A percentile compares a stretch with the other conserved stretches of the same genome.
Evolutionary conservation across 2,797 vertebrate genomes (phyloP).

Genomic region (Limosa lapponica): DNA sequence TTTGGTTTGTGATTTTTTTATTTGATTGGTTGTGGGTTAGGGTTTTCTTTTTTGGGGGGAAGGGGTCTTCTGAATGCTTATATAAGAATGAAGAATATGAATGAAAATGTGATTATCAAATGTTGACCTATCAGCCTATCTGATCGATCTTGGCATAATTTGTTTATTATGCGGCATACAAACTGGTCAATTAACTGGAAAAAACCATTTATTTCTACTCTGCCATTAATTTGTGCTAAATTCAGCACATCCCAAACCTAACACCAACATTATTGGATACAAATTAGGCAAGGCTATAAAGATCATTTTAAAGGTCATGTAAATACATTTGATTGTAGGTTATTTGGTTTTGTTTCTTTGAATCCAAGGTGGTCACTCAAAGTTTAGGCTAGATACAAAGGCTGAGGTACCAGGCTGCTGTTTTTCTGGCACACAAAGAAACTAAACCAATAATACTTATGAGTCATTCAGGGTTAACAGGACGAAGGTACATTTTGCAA

Average conservation of each 20-base stretch:
- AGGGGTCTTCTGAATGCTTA: neutral
- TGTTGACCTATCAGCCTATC: neutral
- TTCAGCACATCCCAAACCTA: neutral
- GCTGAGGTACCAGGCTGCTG: neutral
- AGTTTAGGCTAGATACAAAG: neutral
- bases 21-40: accelerated
- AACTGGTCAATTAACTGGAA: neutral
- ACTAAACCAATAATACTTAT: neutral
- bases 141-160: accelerated
- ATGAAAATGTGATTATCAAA: accelerated
- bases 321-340: neutral
- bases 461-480: neutral
- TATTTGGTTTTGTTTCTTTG: neutral
- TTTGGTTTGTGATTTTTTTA: neutral
- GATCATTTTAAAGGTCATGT: neutral
- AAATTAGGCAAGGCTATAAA: neutral
- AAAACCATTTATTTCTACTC: neutral
- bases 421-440: neutral
- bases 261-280: neutral
- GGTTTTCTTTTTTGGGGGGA: neutral
- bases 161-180: neutral
- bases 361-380: neutral
- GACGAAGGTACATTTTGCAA: neutral
- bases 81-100: neutral
- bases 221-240: neutral